Conservation (phyloP, 2,888 invertebrate species). For the Sinelater perroti region DNA sequence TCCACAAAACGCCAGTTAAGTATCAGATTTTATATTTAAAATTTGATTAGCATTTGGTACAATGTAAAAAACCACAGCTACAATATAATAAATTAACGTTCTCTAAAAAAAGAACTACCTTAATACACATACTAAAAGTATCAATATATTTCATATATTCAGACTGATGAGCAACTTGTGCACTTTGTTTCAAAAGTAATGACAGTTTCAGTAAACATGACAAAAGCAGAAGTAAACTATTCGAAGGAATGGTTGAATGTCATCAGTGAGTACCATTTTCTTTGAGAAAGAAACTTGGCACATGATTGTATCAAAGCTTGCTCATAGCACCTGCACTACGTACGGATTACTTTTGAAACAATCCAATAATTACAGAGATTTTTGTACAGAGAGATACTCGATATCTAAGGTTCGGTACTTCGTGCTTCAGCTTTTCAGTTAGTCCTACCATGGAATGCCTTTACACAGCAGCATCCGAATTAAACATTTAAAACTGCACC, state of each 20-base stretch:
- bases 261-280: constrained; percentile 11
- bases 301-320: constrained; percentile 1
- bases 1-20: too few species aligned
- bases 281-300: constrained; percentile 16
- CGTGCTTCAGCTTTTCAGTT: not conserved
- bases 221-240: not conserved
- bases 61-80: constrained; percentile 33
- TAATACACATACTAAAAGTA: constrained; percentile 2
- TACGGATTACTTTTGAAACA: not conserved
- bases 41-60: constrained; percentile 20
- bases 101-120: constrained; percentile 25
- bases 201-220: not conserved
- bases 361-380: constrained; percentile 1
- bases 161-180: constrained; percentile 16
- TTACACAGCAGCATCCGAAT: not conserved
- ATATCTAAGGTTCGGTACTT: not conserved
- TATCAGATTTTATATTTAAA: constrained; percentile 5
- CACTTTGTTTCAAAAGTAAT: constrained; percentile 11
- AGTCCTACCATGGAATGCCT: constrained; percentile 9
- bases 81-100: constrained; percentile 24
- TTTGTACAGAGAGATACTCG: constrained; percentile 1
- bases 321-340: not conserved
- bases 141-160: not conserved
- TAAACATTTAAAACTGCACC: not conserved
- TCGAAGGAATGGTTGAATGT: not conserved